Percentiles rank a stretch among this genome's conserved stretches.
Conservation (phyloP, 1,140 invertebrate genomes). For the Drosophila littoralis region DNA sequence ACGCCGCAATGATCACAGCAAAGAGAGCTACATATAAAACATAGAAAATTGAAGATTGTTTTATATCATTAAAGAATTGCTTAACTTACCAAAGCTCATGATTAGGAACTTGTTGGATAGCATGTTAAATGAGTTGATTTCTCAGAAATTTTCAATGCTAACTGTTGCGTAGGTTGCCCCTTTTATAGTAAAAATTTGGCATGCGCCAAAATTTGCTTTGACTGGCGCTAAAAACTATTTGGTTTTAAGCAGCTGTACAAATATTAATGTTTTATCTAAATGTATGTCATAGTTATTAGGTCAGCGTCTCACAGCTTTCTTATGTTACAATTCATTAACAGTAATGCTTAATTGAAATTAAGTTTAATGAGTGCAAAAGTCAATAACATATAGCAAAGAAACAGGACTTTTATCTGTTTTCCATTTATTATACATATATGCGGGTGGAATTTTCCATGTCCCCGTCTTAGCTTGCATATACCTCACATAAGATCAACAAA, state of each 20-base stretch:
- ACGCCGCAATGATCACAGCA: slow-evolving; percentile 52
- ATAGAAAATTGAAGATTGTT: background rate
- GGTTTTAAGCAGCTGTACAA: slow-evolving; percentile 51
- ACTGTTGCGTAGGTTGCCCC: slow-evolving; percentile 20
- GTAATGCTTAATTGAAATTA: background rate
- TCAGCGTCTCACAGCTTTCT: background rate
- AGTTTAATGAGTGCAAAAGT: background rate
- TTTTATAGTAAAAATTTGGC: slow-evolving; percentile 61
- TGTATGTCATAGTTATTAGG: slow-evolving; percentile 17
- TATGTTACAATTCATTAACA: background rate
- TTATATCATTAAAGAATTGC: background rate
- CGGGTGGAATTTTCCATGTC: no score
- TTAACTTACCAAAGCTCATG: slow-evolving; percentile 58
- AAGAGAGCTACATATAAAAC: slow-evolving; percentile 42
- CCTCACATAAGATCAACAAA: no score
- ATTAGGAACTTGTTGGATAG: slow-evolving; percentile 53
- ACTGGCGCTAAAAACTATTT: slow-evolving; percentile 26
- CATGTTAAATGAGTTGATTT: slow-evolving; percentile 47
- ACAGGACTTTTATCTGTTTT: no score
- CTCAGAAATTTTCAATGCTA: slow-evolving; percentile 39
- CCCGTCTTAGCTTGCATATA: no score
- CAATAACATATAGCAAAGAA: no score
- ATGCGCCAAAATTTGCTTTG: slow-evolving; percentile 17
- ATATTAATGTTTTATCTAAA: slow-evolving; percentile 40
- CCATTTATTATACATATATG: no score